Evolutionary conservation across 1,140 invertebrate genomes (phyloP).

Genomic region (Dendrolimus punctatus): DNA sequence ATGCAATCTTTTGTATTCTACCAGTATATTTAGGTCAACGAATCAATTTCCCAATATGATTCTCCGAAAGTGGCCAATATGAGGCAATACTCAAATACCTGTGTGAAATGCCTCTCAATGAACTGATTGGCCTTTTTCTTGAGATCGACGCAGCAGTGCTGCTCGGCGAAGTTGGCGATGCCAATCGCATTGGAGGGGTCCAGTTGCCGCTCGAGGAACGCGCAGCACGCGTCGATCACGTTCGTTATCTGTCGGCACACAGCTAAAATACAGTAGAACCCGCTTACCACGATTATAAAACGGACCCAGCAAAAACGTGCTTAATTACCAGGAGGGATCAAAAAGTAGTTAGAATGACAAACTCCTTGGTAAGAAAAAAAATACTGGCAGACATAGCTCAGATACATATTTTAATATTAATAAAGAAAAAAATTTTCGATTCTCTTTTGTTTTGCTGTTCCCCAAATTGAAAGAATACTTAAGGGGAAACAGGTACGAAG

Average conservation of each 20-base stretch:
- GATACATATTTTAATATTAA: too few species aligned
- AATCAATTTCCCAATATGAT: background rate
- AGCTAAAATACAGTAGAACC: conserved; percentile 31
- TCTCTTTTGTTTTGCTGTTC: too few species aligned
- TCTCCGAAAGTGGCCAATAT: background rate
- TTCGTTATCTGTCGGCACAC: conserved; percentile 79
- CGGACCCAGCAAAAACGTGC: background rate
- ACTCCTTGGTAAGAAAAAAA: too few species aligned
- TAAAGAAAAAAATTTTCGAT: too few species aligned
- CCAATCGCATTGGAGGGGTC: conserved; percentile 96
- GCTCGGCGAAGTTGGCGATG: conserved; percentile 92
- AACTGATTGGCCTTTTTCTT: conserved; percentile 90
- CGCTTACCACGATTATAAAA: too few species aligned
- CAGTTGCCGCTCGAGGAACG: conserved; percentile 90
- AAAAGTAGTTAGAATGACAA: background rate
- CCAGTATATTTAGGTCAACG: too few species aligned
- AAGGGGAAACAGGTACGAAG: too few species aligned
- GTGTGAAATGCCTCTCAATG: conserved; percentile 91
- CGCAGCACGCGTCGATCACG: conserved; percentile 92
- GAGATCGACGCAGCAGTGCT: conserved; percentile 88
- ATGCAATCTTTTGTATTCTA: too few species aligned
- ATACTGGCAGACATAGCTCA: too few species aligned
- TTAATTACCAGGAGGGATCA: background rate
- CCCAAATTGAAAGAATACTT: too few species aligned
- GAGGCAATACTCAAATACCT: conserved; percentile 67